phyloP scores from a whole-genome alignment of 2,888 invertebrate species.

The Dryobotodes eremita region DNA sequence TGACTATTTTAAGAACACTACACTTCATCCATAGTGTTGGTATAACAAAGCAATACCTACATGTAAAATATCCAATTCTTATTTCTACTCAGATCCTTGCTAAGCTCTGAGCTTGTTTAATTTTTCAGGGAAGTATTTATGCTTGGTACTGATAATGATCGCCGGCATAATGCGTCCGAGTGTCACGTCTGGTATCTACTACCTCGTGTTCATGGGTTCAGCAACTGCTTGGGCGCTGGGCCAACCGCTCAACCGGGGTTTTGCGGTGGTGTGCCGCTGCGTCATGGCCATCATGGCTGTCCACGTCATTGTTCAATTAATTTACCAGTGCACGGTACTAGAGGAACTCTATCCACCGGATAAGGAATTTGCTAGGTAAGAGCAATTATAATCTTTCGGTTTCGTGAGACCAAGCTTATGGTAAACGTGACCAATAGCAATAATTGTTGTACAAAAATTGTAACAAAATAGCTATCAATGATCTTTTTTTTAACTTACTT shows the following conservation, averaged over 20 bases:
- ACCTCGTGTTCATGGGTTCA: constrained; percentile 95
- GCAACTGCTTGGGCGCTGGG: constrained; percentile 97
- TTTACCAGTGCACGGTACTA: constrained; percentile 96
- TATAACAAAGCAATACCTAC: not conserved
- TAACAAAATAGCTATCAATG: not conserved
- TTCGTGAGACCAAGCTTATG: not conserved
- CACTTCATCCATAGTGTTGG: not conserved
- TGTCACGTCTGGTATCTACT: constrained; percentile 96
- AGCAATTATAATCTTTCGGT: not conserved
- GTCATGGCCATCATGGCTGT: constrained; percentile 94
- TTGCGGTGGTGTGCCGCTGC: constrained; percentile 93
- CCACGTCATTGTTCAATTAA: constrained; percentile 94
- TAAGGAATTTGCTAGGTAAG: constrained; percentile 94
- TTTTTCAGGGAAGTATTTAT: constrained; percentile 92
- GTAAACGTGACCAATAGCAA: not conserved
- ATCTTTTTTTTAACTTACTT: not conserved
- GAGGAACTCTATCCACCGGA: constrained; percentile 93
- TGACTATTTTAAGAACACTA: not conserved
- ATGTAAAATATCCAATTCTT: not conserved
- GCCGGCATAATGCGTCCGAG: constrained; percentile 96
- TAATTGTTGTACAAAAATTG: not conserved
- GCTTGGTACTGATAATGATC: constrained; percentile 92
- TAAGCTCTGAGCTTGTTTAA: not conserved
- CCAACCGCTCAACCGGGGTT: constrained; percentile 94
- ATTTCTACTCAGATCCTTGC: not conserved